Conservation (phyloP, 2,113 vertebrate species). For the Spermophilus dauricus region DNA sequence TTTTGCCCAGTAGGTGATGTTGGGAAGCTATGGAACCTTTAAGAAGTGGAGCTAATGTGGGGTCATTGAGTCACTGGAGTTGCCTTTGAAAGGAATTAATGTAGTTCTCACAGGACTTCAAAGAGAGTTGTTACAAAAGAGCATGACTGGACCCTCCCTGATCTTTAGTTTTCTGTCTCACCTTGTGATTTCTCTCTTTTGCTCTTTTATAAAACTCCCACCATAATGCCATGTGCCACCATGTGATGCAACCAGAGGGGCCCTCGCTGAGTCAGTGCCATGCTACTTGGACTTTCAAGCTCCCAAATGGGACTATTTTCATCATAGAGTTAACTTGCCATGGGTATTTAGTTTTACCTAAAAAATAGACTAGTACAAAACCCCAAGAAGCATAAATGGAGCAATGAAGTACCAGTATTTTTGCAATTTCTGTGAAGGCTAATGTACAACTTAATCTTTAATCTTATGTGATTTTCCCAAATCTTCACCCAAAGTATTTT, state of each 20-base stretch:
- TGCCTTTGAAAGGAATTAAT: not conserved
- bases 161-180: not conserved
- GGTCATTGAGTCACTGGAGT: not conserved
- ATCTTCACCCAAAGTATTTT: not conserved
- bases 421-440: not conserved
- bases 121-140: not conserved
- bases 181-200: not conserved
- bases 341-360: not conserved
- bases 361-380: not conserved
- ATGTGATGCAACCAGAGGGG: not conserved
- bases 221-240: not conserved
- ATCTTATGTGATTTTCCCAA: not conserved
- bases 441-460: not conserved
- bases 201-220: no score
- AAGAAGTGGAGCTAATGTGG: not conserved
- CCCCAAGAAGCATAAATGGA: not conserved
- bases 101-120: not conserved
- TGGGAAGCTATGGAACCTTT: not conserved
- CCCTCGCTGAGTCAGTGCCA: not conserved
- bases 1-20: not conserved
- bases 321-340: not conserved
- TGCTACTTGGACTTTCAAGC: not conserved
- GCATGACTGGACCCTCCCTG: not conserved
- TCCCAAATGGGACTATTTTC: not conserved
- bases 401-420: not conserved